phyloP scores from a whole-genome alignment of 1,140 invertebrate species.

The Nixonia krombeini region DNA sequence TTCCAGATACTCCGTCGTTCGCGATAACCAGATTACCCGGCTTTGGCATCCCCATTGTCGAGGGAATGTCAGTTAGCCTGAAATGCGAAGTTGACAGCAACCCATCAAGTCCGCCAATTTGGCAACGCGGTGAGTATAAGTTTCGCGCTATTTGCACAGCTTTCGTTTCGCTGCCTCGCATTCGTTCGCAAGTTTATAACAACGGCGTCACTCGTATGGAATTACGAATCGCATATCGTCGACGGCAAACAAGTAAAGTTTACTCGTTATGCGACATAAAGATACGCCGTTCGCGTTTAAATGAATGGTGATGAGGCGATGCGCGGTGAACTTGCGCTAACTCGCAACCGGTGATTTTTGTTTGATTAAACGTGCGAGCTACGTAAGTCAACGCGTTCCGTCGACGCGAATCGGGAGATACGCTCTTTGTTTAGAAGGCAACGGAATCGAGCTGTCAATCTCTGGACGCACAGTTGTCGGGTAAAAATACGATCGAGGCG shows the following conservation, averaged over 20 bases:
- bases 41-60: conserved; percentile 87
- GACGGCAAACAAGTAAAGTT: background rate
- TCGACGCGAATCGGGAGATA: too few relatives aligned
- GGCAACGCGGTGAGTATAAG: conserved; percentile 75
- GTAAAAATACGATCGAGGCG: too few relatives aligned
- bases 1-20: conserved; percentile 90
- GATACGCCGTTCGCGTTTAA: background rate
- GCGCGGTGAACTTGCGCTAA: too few relatives aligned
- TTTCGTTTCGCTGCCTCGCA: background rate
- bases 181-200: conserved; percentile 4
- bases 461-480: too few relatives aligned
- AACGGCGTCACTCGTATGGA: background rate
- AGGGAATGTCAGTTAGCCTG: conserved; percentile 87
- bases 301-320: background rate
- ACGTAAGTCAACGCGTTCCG: too few relatives aligned
- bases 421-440: too few relatives aligned
- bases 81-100: conserved; percentile 94
- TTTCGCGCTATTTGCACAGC: background rate
- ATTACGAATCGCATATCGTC: background rate
- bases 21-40: conserved; percentile 89
- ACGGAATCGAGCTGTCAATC: too few relatives aligned
- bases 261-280: background rate
- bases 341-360: too few relatives aligned
- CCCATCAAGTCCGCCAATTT: conserved; percentile 86
- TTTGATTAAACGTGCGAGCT: too few relatives aligned